Conservation (phyloP, 2,797 vertebrate species). For the Tachyglossus aculeatus region DNA sequence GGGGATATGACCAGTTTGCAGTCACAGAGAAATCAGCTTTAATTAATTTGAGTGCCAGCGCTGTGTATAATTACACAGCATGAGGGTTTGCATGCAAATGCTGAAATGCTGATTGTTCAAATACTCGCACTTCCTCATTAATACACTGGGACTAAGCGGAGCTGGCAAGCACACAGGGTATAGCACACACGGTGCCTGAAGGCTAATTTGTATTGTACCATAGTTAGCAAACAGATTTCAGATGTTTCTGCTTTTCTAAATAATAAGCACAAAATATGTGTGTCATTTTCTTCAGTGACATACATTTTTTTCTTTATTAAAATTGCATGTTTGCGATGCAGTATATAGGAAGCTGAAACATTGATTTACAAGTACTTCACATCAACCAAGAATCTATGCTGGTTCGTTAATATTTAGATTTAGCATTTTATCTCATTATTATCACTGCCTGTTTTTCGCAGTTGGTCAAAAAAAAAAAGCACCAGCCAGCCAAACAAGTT, state of each 20-base stretch:
- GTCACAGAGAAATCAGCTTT: constrained; percentile 82
- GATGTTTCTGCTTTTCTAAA: constrained; percentile 68
- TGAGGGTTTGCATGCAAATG: constrained; percentile 81
- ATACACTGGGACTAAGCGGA: constrained; percentile 74
- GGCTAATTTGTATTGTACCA: constrained; percentile 66
- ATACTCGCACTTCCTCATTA: constrained; percentile 78
- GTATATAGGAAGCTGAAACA: constrained; percentile 26
- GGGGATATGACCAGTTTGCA: constrained; percentile 82
- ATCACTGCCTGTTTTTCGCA: constrained; percentile 36
- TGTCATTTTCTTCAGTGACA: constrained; percentile 60
- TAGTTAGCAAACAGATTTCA: constrained; percentile 73
- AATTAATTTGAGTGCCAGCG: constrained; percentile 92
- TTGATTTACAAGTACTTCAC: constrained; percentile 46
- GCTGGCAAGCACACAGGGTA: constrained; percentile 70
- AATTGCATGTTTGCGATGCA: constrained; percentile 51
- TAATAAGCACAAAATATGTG: constrained; percentile 65
- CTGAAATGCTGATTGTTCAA: constrained; percentile 82
- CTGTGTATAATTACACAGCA: constrained; percentile 86
- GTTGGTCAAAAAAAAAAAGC: constrained; percentile 35
- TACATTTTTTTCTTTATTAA: constrained; percentile 66
- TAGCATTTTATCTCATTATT: constrained; percentile 51
- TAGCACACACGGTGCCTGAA: constrained; percentile 55
- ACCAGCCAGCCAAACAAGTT: constrained; percentile 3
- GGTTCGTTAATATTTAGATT: constrained; percentile 40
- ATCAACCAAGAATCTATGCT: constrained; percentile 28